Conservation (phyloP, 2,888 invertebrate species). For the Argyra leucocephala region DNA sequence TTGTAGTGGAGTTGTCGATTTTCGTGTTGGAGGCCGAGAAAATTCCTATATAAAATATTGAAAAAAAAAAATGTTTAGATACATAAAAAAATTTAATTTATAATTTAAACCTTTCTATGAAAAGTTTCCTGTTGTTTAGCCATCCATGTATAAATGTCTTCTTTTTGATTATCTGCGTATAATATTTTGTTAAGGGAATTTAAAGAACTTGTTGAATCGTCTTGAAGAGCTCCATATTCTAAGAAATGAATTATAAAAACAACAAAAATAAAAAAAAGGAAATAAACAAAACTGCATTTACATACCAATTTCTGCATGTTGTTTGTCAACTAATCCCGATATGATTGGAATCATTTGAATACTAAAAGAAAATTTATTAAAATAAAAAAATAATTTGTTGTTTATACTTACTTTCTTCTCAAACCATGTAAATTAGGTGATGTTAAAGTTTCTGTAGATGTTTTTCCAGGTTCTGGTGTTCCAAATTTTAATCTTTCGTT, state of each 20-base stretch:
- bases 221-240: slow-evolving; percentile 68
- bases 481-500: slow-evolving; percentile 23
- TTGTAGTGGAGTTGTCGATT: slow-evolving; percentile 42
- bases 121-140: slow-evolving; percentile 66
- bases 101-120: slow-evolving; percentile 31
- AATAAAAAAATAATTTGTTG: neutral
- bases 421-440: slow-evolving; percentile 38
- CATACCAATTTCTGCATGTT: slow-evolving; percentile 40
- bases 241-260: slow-evolving; percentile 1
- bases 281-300: too few relatives aligned
- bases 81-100: neutral
- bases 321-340: slow-evolving; percentile 42
- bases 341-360: slow-evolving; percentile 45
- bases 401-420: slow-evolving; percentile 36
- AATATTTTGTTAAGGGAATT: slow-evolving; percentile 42
- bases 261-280: too few relatives aligned
- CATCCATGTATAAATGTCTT: slow-evolving; percentile 94
- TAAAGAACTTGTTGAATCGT: slow-evolving; percentile 59
- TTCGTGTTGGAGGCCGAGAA: slow-evolving; percentile 46
- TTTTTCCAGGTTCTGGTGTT: slow-evolving; percentile 30
- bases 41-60: slow-evolving; percentile 48
- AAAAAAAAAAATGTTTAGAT: slow-evolving; percentile 18
- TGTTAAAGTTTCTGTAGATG: slow-evolving; percentile 35
- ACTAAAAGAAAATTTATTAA: slow-evolving; percentile 25
- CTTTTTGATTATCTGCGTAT: slow-evolving; percentile 52